Base-by-base conservation (phyloP, 2,797 vertebrate genomes). In the Rachycentron canadum region DNA sequence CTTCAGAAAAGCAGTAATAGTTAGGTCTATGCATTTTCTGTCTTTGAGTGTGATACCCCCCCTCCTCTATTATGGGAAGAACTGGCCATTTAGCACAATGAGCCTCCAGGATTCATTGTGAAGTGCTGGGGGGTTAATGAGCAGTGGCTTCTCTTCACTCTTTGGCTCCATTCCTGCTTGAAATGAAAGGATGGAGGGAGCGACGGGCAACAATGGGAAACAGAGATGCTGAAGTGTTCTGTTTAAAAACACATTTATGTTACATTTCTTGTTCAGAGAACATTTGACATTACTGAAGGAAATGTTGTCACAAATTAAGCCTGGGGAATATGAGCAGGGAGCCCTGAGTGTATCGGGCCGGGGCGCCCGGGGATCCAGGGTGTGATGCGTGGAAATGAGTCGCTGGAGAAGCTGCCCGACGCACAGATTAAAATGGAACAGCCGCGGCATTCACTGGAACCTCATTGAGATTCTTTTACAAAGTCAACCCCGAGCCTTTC, bases 71-170 rank as follows among this genome's bases (percentile, higher is more conserved):
- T 96, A 43, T 96, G 95, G 94, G 95, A 95, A 96, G 93, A 95
- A 92, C 94, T 92, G 95, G 95, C 95, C 96, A 95, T 96, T 96
- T 95, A 95, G 95, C 96, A 97, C 97, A 97, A 97, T 96, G 95
- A 95, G 95, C 95, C 82, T 95, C 93, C 82, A 95, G 96, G 95
- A 95, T 94, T 95, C 95, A 96, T 96, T 96, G 95, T 95, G 91
- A 95, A 95, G 95, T 94, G 95, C 95, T 95, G 95, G 96, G 96
- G 96, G 97, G 97, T 98, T 99, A 99, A 98, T 97, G 96, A 98
- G 96, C 96, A 96, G 95, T 95, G 96, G 96, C 88, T 91, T 86
- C 86, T 95, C 89, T 95, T 66, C 74, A 93, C 94, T 94, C 94
- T 92, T 95, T 96, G 95, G 96, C 97, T 96, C 94, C 93, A 90